A percentile compares a stretch with the other conserved stretches of the same genome.
Conservation (phyloP, 2,113 vertebrate species). For the Anser brachyrhynchus region DNA sequence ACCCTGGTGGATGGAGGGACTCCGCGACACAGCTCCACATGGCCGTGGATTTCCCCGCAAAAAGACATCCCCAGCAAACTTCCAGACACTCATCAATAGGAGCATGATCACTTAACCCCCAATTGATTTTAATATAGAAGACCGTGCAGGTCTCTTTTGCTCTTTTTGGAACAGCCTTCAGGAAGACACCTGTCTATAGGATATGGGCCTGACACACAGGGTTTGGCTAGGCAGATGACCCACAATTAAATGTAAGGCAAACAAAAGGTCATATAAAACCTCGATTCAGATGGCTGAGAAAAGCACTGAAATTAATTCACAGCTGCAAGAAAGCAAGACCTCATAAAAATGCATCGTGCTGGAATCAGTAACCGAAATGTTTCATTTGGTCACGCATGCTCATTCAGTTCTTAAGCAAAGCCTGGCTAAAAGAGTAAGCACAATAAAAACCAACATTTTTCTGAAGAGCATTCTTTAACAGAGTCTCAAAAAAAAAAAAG, state of each 20-base stretch:
- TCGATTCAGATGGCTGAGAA: background rate
- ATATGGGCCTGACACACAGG: background rate
- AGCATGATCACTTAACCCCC: background rate
- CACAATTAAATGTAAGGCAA: background rate
- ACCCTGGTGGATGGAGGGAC: background rate
- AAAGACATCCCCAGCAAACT: background rate
- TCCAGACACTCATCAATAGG: background rate
- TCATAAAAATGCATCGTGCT: background rate
- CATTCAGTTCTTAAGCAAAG: background rate
- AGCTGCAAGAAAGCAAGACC: background rate
- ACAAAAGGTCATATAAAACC: background rate
- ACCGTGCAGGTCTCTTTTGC: background rate
- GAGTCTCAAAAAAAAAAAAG: background rate
- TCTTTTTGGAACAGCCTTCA: background rate
- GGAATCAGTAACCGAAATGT: background rate
- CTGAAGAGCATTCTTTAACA: background rate
- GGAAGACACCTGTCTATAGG: background rate
- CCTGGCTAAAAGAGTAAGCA: background rate
- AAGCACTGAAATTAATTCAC: background rate
- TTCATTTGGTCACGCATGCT: background rate
- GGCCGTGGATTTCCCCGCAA: background rate
- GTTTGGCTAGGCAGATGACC: background rate
- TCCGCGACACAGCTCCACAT: fast-evolving
- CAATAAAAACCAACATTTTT: background rate
- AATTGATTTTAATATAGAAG: background rate